Conservation (phyloP, 2,888 invertebrate genomes). For the Caenorhabditis macrosperma region DNA sequence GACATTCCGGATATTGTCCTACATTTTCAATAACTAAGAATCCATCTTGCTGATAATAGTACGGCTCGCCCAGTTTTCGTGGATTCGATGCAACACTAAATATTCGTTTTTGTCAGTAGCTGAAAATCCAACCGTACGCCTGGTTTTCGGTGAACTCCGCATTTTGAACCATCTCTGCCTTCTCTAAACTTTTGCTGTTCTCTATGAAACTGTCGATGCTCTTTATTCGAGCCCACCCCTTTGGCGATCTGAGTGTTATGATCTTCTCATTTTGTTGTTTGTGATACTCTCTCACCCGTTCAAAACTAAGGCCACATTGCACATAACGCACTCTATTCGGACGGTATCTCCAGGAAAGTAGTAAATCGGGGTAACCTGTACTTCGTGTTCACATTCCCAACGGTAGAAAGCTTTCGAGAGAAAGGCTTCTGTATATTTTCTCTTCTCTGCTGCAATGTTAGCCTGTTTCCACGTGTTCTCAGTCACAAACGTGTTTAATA, state of each 20-base stretch:
- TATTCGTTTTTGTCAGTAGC: neutral
- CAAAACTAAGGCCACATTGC: slow-evolving; percentile 39
- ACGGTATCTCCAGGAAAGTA: slow-evolving; percentile 44
- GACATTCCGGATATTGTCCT: neutral
- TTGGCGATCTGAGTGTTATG: slow-evolving; percentile 26
- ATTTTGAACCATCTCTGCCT: slow-evolving; percentile 24
- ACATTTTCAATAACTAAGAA: slow-evolving; percentile 36
- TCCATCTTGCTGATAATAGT: slow-evolving; percentile 38
- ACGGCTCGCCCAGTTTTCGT: slow-evolving; percentile 18
- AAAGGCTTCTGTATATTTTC: neutral
- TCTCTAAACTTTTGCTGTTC: slow-evolving; percentile 15
- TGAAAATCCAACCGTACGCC: neutral
- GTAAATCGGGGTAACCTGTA: slow-evolving; percentile 23
- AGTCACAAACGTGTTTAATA: slow-evolving; percentile 16
- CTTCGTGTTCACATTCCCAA: slow-evolving; percentile 27
- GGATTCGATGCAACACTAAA: neutral
- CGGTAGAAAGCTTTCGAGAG: slow-evolving; percentile 19
- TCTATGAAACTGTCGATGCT: slow-evolving; percentile 38
- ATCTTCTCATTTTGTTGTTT: neutral
- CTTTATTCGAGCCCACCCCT: slow-evolving; percentile 35
- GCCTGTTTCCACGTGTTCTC: slow-evolving; percentile 28
- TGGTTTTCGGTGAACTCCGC: neutral
- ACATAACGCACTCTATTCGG: slow-evolving; percentile 32
- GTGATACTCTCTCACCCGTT: slow-evolving; percentile 43
- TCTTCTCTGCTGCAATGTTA: slow-evolving; percentile 6